These are phyloP conservation scores for Sclerurus mexicanus DNA, from an alignment of 2,113 vertebrate species.

Conservation along the genomic window DNA sequence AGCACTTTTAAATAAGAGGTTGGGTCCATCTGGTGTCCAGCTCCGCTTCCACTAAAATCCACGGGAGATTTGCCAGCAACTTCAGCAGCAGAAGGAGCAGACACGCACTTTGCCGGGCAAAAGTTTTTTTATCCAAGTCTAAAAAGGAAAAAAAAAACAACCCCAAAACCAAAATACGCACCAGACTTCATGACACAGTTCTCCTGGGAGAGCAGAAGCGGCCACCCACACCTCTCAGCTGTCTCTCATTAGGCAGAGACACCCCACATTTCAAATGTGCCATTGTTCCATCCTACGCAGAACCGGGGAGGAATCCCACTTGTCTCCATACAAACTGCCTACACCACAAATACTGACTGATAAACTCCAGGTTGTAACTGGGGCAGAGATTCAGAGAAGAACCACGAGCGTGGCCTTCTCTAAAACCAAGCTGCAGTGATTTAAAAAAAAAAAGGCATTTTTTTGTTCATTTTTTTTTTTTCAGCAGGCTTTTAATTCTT, in stretches of 20 bases:
- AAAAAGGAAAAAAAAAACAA: not conserved
- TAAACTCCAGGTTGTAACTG: not conserved
- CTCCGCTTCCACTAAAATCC: slow-evolving; percentile 9
- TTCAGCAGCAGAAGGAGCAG: slow-evolving; percentile 1
- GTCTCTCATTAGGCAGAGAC: slow-evolving; percentile 49
- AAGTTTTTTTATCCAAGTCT: not conserved
- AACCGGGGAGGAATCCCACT: slow-evolving; percentile 16
- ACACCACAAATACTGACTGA: not conserved
- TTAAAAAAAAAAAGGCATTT: not conserved
- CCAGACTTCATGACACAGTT: slow-evolving; percentile 43
- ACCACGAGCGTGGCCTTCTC: not conserved
- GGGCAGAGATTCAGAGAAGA: not conserved
- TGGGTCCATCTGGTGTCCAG: slow-evolving; percentile 1
- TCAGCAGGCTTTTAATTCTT: not conserved
- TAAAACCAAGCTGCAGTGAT: not conserved
- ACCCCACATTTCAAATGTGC: slow-evolving; percentile 28
- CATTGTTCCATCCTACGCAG: slow-evolving; percentile 36
- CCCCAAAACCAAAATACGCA: not conserved
- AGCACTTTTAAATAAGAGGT: not conserved
- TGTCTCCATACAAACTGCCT: not conserved
- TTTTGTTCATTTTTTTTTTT: not conserved
- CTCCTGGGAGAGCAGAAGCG: slow-evolving; percentile 27
- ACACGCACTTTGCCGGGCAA: not conserved
- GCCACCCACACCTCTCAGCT: slow-evolving; percentile 63
- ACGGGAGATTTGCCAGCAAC: not conserved